Evolutionary conservation across 1,140 invertebrate species (phyloP), one percentile per base, ranked within the genome.

Genomic region (Cotesia vestalis): DNA sequence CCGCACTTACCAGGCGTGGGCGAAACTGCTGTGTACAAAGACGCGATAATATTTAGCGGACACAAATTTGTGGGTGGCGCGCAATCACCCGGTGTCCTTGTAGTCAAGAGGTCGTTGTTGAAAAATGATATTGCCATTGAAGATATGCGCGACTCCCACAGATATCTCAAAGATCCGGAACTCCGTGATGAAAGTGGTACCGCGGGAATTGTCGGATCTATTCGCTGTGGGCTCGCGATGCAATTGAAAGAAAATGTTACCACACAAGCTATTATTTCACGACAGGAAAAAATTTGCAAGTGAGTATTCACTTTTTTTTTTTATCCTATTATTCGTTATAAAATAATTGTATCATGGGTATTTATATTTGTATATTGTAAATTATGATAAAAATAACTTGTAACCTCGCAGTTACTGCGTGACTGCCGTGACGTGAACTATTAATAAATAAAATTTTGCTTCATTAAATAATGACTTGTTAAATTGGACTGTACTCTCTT

Each of bases 41-140:
- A 98, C 87, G 95, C 95, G 1, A 89, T 97, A 59, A 96, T 95
- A 81, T 95, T 97, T 80, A 95, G 95, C 35, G 92, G 93, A 46
- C 95, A 96, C 86, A 97, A 97, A 82, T 96, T 97, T 83, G 89
- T 96, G 53, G 96, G 96, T 1, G 96, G 96, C 6, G 91, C 95
- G 0, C 94, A 95, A 79, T 95, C 95, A 11, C 95, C 95, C 4
- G 92, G 91, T 86, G 86, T 90, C 52, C 81, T 88, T 34, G 85
- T 91, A 2, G 84, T 87, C 1, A 91, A 90, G 78, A 87, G 84
- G 51, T 82, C 85, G 14, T 81, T 90, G 0, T 82, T 90, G 34
- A 87, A 82, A 66, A 85, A 88, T 74, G 87, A 87, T 27, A 72
- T 82, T 12, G 80, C 76, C n/a, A 61, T 73, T 6, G 83, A 85